Conservation (phyloP, 1,140 invertebrate genomes). For the Drosophila novamexicana region DNA sequence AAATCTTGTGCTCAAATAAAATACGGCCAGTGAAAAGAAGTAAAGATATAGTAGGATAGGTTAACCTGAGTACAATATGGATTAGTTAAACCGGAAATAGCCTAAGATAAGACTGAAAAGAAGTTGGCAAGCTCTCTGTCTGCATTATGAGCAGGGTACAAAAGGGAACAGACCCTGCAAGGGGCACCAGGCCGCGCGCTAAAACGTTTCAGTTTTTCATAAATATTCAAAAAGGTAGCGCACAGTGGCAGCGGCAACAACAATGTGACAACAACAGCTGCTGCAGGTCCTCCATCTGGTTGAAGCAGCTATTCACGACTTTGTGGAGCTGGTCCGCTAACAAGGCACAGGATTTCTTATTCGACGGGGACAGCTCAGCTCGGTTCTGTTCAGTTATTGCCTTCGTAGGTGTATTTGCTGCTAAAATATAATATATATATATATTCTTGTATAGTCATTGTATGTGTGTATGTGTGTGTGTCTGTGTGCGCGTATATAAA, state of each 20-base stretch:
- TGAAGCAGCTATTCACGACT: slow-evolving; percentile 17
- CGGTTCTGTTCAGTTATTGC: slow-evolving; percentile 54
- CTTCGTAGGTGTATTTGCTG: slow-evolving; percentile 50
- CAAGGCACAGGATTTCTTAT: slow-evolving; percentile 41
- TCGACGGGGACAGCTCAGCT: slow-evolving; percentile 44
- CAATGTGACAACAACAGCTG: slow-evolving; percentile 62
- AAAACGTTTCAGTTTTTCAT: slow-evolving; percentile 83
- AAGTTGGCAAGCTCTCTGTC: background rate
- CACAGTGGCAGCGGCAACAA: slow-evolving; percentile 43
- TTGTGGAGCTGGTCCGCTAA: slow-evolving; percentile 19
- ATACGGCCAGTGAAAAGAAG: too few species aligned
- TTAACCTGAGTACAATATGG: background rate
- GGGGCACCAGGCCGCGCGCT: slow-evolving; percentile 56
- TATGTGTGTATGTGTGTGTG: background rate
- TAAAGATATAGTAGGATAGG: too few species aligned
- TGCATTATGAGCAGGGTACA: slow-evolving; percentile 7
- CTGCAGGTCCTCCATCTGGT: slow-evolving; percentile 26
- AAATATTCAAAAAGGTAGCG: slow-evolving; percentile 82
- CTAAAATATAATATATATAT: background rate
- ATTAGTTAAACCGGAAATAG: background rate
- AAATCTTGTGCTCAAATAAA: too few species aligned
- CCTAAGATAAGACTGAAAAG: background rate
- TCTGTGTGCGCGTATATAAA: slow-evolving; percentile 24
- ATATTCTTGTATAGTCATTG: background rate
- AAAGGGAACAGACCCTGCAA: slow-evolving; percentile 51